Evolutionary conservation across 2,888 invertebrate species (phyloP), one percentile per base, ranked within the genome.

Genomic region (Slavum lentiscoides): DNA sequence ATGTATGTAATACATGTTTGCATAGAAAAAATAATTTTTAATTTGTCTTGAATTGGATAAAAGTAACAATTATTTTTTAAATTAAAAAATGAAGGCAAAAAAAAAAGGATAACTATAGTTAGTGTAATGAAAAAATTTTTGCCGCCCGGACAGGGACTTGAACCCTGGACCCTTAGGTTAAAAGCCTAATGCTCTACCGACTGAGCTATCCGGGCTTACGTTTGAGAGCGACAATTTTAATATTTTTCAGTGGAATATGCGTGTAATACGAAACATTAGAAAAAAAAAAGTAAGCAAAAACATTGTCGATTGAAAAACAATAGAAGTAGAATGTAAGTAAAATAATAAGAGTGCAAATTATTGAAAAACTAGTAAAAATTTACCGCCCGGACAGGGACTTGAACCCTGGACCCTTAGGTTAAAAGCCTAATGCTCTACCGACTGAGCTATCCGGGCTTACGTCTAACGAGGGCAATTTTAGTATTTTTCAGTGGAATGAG

Each of bases 81-180:
- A 43, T 0, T 43, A 43, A 43, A 43, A 6, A 43, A 43, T 30
- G 30, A 43, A 5, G 43, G 7, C 6, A 7, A 7, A 39, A 39
- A 39, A 4, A 43, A 43, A 6, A 9, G 30, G 30, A 6, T 4
- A 43, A 43, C 43, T 9, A 43, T n/a, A n/a, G n/a, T n/a, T n/a
- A n/a, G n/a, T n/a, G n/a, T n/a, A n/a, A 9, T 43, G 6, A 43
- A 43, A 43, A 43, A 43, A 4, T 43, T 43, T 0, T 59, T 9
- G 5, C 7, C 84, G 85, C 85, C 85, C 84, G 85, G 84, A 85
- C 85, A 84, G 85, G 85, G 85, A 84, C 85, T 85, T 82, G 85
- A 85, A 85, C 85, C 85, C 85, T 84, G 85, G 85, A 85, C 85
- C 85, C 85, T 85, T 84, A 85, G 85, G 85, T 85, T 85, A 85